These are phyloP conservation scores for Eupeodes latifasciatus DNA, from an alignment of 2,888 invertebrate genomes.

Conservation along the genomic window DNA sequence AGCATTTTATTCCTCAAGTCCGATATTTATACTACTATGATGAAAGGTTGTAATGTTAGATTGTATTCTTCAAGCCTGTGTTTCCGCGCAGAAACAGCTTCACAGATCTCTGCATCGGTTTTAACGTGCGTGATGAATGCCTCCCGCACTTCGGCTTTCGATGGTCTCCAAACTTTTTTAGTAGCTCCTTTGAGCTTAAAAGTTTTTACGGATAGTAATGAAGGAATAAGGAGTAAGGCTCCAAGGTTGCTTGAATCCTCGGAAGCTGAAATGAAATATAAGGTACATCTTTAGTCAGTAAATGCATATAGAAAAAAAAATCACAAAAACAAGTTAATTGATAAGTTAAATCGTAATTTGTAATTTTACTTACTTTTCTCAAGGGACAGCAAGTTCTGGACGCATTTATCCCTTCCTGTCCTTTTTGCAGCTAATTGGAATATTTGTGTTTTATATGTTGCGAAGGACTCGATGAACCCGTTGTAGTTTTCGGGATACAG, in stretches of 20 bases:
- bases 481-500: no score
- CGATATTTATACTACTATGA: no score
- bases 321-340: no score
- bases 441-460: no score
- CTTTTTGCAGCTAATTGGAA: no score
- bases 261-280: constrained; percentile 2
- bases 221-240: neutral
- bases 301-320: no score
- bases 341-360: neutral
- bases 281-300: no score
- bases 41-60: neutral
- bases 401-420: neutral
- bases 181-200: neutral
- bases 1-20: no score
- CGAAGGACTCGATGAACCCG: no score
- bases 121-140: neutral
- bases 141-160: neutral
- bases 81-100: neutral
- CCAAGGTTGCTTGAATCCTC: constrained; percentile 8
- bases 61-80: neutral
- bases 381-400: constrained; percentile 12
- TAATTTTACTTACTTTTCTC: constrained; percentile 1
- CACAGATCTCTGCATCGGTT: neutral
- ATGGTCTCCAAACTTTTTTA: constrained; percentile 9
- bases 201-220: neutral